Base-by-base conservation (phyloP, 2,888 invertebrate genomes). In the Argyresthia albistria region DNA sequence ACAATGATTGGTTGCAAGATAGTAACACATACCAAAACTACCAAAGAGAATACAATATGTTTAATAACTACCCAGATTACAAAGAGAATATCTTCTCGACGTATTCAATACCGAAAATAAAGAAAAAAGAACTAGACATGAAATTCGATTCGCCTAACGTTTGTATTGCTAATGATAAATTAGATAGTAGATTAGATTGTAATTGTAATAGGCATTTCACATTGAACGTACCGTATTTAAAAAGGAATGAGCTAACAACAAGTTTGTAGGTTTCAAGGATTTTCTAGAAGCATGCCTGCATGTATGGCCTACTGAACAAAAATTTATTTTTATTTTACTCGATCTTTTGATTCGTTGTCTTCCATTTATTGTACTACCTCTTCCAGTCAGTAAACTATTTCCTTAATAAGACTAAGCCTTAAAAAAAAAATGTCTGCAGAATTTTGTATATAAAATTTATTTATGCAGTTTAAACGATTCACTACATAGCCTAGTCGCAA, bases 181-280 rank as follows among this genome's bases (percentile, higher is more conserved):
- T 86, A 62, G 81, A 83, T 36, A 80, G 82, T 50, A 69, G 74
- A n/a, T 53, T 70, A 52, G 71, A 72, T 57, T 86, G 86, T 62
- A 78, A 72, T 59, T 86, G 86, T 61, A 83, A 84, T 61, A 80
- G 86, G 58, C 84, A 86, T 70, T 86, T 86, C 58, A 80, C 77
- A 52, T 64, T 86, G 37, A 78, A 83, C 56, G 83, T 82, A 52
- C 83, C 84, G 51, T 74, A 78, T 65, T 70, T 82, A 52, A 76
- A 69, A 55, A 75, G 67, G 56, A 73, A 66, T 62, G 84, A 86
- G 67, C 63, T 76, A 49, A 76, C 83, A 45, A 87, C 86, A 56
- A 79, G 75, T 68, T 66, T 87, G 11, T 87, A 69, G 63, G 58
- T 6, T 25, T 25, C 58, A 57, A 45, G 35, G 9, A 56, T 53